Evolutionary conservation across 2,888 invertebrate genomes (phyloP).

Genomic region (Bruchidius siliquastri): DNA sequence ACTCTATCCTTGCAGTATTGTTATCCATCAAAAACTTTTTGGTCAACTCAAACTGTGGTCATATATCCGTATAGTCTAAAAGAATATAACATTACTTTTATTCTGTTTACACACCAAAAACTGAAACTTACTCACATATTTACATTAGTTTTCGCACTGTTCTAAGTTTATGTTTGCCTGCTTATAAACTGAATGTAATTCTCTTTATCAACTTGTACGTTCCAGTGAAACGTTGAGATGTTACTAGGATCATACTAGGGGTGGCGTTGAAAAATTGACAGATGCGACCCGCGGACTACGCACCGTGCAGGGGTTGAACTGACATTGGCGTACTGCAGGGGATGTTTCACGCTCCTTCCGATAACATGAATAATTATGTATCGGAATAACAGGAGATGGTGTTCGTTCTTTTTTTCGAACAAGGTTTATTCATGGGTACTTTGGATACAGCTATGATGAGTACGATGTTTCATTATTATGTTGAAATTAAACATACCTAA

Average conservation of each 20-base stretch:
- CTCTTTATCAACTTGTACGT: neutral
- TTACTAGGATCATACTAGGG: no score
- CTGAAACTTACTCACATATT: neutral
- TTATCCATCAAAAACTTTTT: neutral
- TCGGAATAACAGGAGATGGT: no score
- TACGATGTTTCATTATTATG: no score
- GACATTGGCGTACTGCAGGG: constrained; percentile 30
- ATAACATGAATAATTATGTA: no score
- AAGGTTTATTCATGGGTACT: no score
- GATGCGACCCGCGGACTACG: constrained; percentile 45
- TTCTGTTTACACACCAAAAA: neutral
- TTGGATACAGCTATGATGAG: no score
- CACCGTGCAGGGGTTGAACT: constrained; percentile 36
- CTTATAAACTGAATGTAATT: neutral
- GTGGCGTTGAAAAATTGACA: constrained; percentile 49
- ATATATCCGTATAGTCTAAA: neutral
- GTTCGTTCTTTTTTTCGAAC: no score
- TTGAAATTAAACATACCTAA: no score
- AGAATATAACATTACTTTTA: neutral
- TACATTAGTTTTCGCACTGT: neutral
- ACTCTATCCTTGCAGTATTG: neutral
- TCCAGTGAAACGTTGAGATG: neutral
- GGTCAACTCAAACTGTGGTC: neutral
- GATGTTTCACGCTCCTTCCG: no score
- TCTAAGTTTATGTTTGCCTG: neutral